Percentiles rank a stretch among this genome's conserved stretches.
Conservation (phyloP, 2,797 vertebrate genomes). For the Nannoperca australis region DNA sequence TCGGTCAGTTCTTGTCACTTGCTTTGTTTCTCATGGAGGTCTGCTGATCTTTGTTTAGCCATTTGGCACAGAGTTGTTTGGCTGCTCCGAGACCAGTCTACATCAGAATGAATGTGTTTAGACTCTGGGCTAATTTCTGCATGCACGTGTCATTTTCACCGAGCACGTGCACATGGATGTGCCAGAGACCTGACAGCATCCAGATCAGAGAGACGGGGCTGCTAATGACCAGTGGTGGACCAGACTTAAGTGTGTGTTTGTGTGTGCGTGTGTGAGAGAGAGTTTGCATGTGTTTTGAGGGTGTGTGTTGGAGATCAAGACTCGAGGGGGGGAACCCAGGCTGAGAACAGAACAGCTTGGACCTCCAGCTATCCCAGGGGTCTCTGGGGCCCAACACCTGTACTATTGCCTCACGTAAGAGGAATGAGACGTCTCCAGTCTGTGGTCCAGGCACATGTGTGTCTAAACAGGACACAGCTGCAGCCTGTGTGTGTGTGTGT, state of each 20-base stretch:
- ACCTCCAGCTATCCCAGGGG: conserved; percentile 72
- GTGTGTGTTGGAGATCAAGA: conserved; percentile 53
- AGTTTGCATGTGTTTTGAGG: conserved; percentile 29
- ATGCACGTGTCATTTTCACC: conserved; percentile 23
- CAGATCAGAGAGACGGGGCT: conserved; percentile 30
- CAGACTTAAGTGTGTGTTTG: conserved; percentile 9
- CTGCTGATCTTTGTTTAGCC: conserved; percentile 48
- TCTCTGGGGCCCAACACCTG: conserved; percentile 82
- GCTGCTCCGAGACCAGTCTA: conserved; percentile 53
- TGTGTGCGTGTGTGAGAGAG: conserved; percentile 15
- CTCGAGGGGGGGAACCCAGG: conserved; percentile 52
- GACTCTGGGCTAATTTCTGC: conserved; percentile 53
- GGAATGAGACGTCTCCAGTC: conserved; percentile 78
- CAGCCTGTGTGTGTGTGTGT: conserved; percentile 38
- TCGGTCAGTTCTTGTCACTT: conserved; percentile 36
- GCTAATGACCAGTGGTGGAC: conserved; percentile 43
- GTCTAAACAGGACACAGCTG: conserved; percentile 83
- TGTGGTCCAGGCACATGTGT: conserved; percentile 61
- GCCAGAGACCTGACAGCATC: conserved; percentile 61
- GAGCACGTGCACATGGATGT: conserved; percentile 46
- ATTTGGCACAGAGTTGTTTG: conserved; percentile 9
- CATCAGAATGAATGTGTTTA: conserved; percentile 73
- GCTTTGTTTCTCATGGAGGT: conserved; percentile 51
- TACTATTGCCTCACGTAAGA: conserved; percentile 79
- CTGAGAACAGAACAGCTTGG: conserved; percentile 71